A percentile compares a stretch with the other conserved stretches of the same genome.
Evolutionary conservation across 1,140 invertebrate species (phyloP).

Genomic region (Bactericera cockerelli): DNA sequence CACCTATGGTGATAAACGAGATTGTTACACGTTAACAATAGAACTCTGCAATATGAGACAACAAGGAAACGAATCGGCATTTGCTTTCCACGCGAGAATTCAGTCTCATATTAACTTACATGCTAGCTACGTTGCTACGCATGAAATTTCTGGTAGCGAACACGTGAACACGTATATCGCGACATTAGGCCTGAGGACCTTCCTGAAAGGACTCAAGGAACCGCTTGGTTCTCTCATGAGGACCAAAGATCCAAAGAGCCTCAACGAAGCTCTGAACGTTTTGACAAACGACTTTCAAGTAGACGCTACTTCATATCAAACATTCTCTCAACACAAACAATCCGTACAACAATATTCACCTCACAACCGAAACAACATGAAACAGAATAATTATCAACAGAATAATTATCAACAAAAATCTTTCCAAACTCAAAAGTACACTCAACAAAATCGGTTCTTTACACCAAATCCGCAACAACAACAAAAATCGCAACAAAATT

Average conservation of each 20-base stretch:
- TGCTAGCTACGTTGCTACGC: not conserved
- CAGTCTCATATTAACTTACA: not conserved
- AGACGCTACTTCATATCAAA: too few species aligned
- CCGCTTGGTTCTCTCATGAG: conserved; percentile 6
- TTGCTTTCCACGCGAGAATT: not conserved
- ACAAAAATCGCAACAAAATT: too few species aligned
- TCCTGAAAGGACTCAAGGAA: not conserved
- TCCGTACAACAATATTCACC: too few species aligned
- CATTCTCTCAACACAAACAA: too few species aligned
- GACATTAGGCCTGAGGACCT: not conserved
- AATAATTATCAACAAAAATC: too few species aligned
- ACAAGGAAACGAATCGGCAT: not conserved
- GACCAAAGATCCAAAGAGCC: not conserved
- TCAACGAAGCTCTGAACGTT: conserved; percentile 9
- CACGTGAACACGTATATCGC: not conserved
- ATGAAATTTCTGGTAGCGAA: not conserved
- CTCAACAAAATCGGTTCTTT: too few species aligned
- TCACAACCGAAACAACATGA: too few species aligned
- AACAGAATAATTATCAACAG: too few species aligned
- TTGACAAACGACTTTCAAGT: conserved; percentile 7
- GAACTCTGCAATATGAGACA: not conserved
- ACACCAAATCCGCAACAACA: too few species aligned
- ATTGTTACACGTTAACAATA: not conserved
- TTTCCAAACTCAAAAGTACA: too few species aligned
- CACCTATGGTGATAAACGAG: not conserved